Evolutionary conservation across 2,797 vertebrate species (phyloP), one percentile per base, ranked within the genome.

Genomic region (Scolopax bukidnonensis): DNA sequence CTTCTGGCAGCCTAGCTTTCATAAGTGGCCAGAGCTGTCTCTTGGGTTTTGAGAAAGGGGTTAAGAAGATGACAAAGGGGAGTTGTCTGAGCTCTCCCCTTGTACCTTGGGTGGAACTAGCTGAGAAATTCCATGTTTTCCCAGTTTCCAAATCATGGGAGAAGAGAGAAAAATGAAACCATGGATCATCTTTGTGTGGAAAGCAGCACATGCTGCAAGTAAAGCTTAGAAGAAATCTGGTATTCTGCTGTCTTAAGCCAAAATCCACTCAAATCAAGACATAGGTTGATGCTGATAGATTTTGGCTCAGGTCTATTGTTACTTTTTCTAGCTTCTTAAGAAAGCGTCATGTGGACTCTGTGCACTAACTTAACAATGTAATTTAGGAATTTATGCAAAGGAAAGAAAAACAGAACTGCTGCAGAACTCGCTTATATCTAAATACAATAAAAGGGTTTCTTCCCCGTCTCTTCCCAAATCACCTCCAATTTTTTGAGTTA

Each of bases 1-100:
- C 43, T 48, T 28, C 67, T 33, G 3, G 0, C 41, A 48, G 77
- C n/a, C 0, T 0, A 16, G 3, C 33, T 45, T 45, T 23, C 40
- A 10, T 4, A 7, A 0, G 1, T 33, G 60, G 25, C 30, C 32
- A 59, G 41, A 30, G 41, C 12, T 5, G 1, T 5, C 63, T 15
- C 43, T 36, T 36, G 25, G 16, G 36, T 40, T 38, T n/a, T 76
- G 73, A n/a, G 69, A 51, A 68, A 5, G 32, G 6, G 43, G 28
- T 32, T 47, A 43, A 41, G 38, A 41, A 41, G 61, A 27, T 0
- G 2, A 32, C 20, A 23, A 28, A 63, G 38, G 28, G 14, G 24
- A 47, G 15, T 30, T 24, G n/a, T 32, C 50, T 32, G 60, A 71
- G 57, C 48, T 48, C 59, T 64, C 19, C 38, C 16, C 16, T 76